A percentile compares a stretch with the other conserved stretches of the same genome.
phyloP scores from a whole-genome alignment of 2,113 vertebrate genomes.

The Paratilapia polleni region DNA sequence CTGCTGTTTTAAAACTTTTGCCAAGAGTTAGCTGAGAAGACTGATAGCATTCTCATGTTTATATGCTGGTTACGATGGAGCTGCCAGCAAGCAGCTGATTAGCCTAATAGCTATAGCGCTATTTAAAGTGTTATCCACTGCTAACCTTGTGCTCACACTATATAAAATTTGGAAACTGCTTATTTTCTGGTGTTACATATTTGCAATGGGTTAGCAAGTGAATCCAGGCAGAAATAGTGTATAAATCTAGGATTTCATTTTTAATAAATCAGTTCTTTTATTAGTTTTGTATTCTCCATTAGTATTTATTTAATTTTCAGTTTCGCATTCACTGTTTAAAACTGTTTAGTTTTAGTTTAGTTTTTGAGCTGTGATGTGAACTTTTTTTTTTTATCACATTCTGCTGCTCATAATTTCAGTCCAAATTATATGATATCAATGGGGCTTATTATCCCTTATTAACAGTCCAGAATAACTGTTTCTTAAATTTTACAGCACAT shows the following conservation, averaged over 20 bases:
- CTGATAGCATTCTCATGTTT: neutral
- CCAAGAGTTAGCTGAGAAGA: too few relatives aligned
- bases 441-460: neutral
- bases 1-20: too few relatives aligned
- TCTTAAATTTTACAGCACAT: neutral
- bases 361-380: neutral
- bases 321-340: too few relatives aligned
- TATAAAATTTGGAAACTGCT: neutral
- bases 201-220: neutral
- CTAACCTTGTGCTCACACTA: neutral
- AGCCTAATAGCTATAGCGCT: too few relatives aligned
- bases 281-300: neutral
- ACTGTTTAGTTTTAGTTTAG: neutral
- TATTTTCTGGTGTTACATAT: neutral
- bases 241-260: neutral
- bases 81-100: too few relatives aligned
- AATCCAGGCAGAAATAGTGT: neutral
- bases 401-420: neutral
- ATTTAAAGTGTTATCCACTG: neutral
- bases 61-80: too few relatives aligned
- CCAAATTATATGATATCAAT: neutral
- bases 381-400: neutral
- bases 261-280: neutral
- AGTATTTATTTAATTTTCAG: neutral
- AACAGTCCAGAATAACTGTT: neutral